Evolutionary conservation across 2,888 invertebrate genomes (phyloP), one percentile per base, ranked within the genome.

Genomic region (Cephonodes hylas): DNA sequence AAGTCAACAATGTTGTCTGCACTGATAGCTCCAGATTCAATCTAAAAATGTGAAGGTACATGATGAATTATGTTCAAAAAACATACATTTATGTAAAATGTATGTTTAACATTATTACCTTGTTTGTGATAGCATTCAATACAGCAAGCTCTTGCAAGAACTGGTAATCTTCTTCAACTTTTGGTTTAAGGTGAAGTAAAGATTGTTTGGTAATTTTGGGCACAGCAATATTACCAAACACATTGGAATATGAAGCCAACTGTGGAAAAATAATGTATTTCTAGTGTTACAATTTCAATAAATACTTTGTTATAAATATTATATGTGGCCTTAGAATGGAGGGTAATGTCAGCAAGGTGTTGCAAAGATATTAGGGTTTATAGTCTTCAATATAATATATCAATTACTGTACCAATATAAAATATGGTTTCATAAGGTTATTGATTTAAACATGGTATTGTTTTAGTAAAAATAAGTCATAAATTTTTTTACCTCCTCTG

Each of bases 401-500:
- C n/a, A n/a, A n/a, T n/a, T n/a, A n/a, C n/a, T n/a, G n/a, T n/a
- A n/a, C n/a, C n/a, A n/a, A n/a, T n/a, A n/a, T n/a, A n/a, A n/a
- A n/a, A n/a, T n/a, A n/a, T n/a, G n/a, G n/a, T n/a, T n/a, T n/a
- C n/a, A n/a, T n/a, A n/a, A n/a, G n/a, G n/a, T n/a, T n/a, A n/a
- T n/a, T n/a, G n/a, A n/a, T n/a, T n/a, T n/a, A n/a, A n/a, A n/a
- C n/a, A n/a, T n/a, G n/a, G n/a, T n/a, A n/a, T n/a, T n/a, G n/a
- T n/a, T n/a, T n/a, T n/a, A n/a, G n/a, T n/a, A n/a, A n/a, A n/a
- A n/a, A n/a, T n/a, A n/a, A n/a, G n/a, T n/a, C n/a, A n/a, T n/a
- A n/a, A n/a, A n/a, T n/a, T n/a, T n/a, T n/a, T n/a, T 92, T 93
- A 96, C 96, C 81, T 94, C 94, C 72, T 94, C 93, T 44, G 93